Evolutionary conservation across 2,888 invertebrate genomes (phyloP).

Genomic region (Melolontha melolontha): DNA sequence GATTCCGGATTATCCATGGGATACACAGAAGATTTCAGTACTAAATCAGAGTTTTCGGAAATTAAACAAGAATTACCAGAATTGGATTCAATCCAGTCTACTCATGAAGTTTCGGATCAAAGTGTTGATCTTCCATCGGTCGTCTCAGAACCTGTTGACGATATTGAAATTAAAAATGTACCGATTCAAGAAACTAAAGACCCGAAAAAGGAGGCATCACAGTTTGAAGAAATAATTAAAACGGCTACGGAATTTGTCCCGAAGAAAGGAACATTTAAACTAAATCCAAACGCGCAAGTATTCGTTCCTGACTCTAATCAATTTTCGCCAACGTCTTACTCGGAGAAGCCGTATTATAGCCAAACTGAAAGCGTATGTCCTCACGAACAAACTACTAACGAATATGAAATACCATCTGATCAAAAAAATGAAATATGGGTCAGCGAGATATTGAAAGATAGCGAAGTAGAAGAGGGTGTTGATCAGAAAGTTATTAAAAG

Average conservation of each 20-base stretch:
- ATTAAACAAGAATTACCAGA: constrained; percentile 11
- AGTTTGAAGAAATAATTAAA: constrained; percentile 59
- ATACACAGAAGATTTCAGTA: constrained; percentile 25
- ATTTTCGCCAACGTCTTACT: constrained; percentile 13
- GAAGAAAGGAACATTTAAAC: constrained; percentile 55
- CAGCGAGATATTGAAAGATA: constrained; percentile 57
- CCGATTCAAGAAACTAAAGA: constrained; percentile 9
- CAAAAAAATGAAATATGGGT: constrained; percentile 60
- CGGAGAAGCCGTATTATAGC: constrained; percentile 14
- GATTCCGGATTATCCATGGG: constrained; percentile 28
- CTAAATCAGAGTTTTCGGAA: constrained; percentile 8
- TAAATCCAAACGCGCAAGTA: constrained; percentile 63
- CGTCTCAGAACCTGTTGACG: no score
- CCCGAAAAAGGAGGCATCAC: constrained; percentile 49
- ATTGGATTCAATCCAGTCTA: constrained; percentile 20
- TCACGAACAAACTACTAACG: constrained; percentile 52
- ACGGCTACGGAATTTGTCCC: constrained; percentile 60
- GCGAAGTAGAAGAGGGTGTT: constrained; percentile 31
- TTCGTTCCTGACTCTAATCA: constrained; percentile 57
- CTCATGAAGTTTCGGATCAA: constrained; percentile 7
- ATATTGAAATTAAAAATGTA: background rate
- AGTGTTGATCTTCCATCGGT: background rate
- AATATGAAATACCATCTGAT: constrained; percentile 57
- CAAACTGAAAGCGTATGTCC: constrained; percentile 8
- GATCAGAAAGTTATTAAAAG: constrained; percentile 2